Percentiles rank a stretch among this genome's conserved stretches.
phyloP scores from a whole-genome alignment of 2,888 invertebrate species.

The Selenia dentaria region DNA sequence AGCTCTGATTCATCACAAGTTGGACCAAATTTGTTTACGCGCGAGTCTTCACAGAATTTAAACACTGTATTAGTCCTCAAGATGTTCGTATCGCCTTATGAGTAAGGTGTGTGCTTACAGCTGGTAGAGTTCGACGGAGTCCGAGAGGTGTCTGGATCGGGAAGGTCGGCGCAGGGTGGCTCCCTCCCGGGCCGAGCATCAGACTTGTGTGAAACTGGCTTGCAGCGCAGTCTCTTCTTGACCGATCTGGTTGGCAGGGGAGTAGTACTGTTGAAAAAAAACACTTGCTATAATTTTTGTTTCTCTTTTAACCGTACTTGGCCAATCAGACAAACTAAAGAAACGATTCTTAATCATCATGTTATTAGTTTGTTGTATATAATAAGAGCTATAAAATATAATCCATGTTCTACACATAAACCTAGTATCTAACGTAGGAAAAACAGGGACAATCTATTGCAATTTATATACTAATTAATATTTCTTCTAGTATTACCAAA shows the following conservation, averaged over 20 bases:
- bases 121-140: slow-evolving; percentile 64
- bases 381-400: no score
- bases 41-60: not conserved
- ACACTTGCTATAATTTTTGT: no score
- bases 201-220: slow-evolving; percentile 93
- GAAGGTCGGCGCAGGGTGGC: slow-evolving; percentile 60
- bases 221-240: slow-evolving; percentile 88
- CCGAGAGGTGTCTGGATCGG: slow-evolving; percentile 55
- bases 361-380: no score
- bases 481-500: no score
- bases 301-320: no score
- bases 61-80: not conserved
- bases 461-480: no score
- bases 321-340: no score
- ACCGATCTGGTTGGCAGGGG: slow-evolving; percentile 89
- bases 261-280: slow-evolving; percentile 90
- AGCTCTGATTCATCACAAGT: no score
- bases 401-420: no score
- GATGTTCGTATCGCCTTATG: slow-evolving; percentile 10
- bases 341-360: no score
- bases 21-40: not conserved
- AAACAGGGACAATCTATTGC: no score
- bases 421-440: no score
- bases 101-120: slow-evolving; percentile 47
- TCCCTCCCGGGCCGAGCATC: slow-evolving; percentile 80